phyloP scores from a whole-genome alignment of 2,113 vertebrate genomes.

The Tretioscincus oriximinensis region DNA sequence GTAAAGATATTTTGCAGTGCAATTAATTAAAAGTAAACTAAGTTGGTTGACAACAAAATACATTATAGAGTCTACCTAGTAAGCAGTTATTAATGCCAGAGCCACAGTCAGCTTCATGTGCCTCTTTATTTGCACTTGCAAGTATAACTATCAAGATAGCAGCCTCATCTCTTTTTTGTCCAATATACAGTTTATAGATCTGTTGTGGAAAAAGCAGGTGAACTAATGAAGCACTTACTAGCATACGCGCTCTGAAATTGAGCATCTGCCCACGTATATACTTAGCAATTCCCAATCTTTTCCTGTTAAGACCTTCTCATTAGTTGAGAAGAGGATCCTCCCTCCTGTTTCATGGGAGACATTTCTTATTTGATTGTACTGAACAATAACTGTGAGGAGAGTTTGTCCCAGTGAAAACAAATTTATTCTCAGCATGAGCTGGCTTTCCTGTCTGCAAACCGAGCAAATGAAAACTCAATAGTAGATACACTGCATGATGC shows the following conservation, averaged over 20 bases:
- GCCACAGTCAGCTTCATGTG: not conserved
- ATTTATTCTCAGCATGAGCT: not conserved
- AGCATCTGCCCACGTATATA: slow-evolving; percentile 6
- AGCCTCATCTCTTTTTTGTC: not conserved
- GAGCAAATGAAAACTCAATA: slow-evolving; percentile 13
- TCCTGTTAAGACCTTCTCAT: slow-evolving; percentile 7
- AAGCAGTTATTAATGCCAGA: not conserved
- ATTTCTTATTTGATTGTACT: slow-evolving; percentile 4
- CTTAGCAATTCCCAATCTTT: not conserved
- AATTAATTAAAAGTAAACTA: not conserved
- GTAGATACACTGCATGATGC: not conserved
- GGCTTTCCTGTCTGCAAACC: slow-evolving; percentile 3
- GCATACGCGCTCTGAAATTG: not conserved
- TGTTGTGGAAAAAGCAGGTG: slow-evolving; percentile 19
- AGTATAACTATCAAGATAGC: not conserved
- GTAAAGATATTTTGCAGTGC: not conserved
- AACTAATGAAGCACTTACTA: slow-evolving; percentile 24
- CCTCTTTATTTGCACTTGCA: not conserved
- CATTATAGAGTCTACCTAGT: not conserved
- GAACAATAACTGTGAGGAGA: slow-evolving; percentile 1
- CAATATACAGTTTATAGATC: slow-evolving; percentile 19
- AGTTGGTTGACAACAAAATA: not conserved
- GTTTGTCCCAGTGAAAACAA: not conserved
- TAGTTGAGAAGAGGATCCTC: not conserved
- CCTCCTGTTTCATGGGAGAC: slow-evolving; percentile 13